Conservation (phyloP, 1,140 invertebrate genomes). For the Drosophila lini region DNA sequence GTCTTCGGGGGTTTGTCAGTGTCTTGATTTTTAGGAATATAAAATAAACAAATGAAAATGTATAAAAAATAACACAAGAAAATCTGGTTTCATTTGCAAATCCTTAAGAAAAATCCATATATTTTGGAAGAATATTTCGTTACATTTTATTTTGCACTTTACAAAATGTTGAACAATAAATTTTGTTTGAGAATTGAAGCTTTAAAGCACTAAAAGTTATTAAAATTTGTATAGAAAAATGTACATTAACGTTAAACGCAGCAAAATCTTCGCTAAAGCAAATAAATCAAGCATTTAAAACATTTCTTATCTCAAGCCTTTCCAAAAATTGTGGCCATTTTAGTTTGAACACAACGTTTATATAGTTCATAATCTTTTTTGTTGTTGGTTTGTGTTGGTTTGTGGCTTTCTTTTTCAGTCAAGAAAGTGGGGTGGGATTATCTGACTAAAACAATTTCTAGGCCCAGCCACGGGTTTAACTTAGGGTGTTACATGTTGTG, state of each 20-base stretch:
- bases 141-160: constrained; percentile 17
- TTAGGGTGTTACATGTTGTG: constrained; percentile 21
- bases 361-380: constrained; percentile 20
- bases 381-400: neutral
- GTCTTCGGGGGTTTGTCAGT: constrained; percentile 14
- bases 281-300: constrained; percentile 12
- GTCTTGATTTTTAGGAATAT: constrained; percentile 54
- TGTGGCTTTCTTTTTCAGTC: constrained; percentile 31
- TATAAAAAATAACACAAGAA: neutral
- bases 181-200: constrained; percentile 1
- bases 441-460: constrained; percentile 18
- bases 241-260: constrained; percentile 15
- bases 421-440: constrained; percentile 24
- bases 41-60: constrained; percentile 45
- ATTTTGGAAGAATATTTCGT: constrained; percentile 10
- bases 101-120: neutral
- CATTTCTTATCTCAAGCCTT: constrained; percentile 19
- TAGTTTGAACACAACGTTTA: constrained; percentile 27
- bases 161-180: constrained; percentile 32
- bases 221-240: constrained; percentile 21
- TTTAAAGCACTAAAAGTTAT: neutral
- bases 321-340: constrained; percentile 13
- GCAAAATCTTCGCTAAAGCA: constrained; percentile 11
- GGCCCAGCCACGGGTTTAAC: constrained; percentile 31
- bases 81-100: neutral